These are phyloP conservation scores for Trichoplusia ni DNA, from an alignment of 1,140 invertebrate genomes.

Conservation along the genomic window DNA sequence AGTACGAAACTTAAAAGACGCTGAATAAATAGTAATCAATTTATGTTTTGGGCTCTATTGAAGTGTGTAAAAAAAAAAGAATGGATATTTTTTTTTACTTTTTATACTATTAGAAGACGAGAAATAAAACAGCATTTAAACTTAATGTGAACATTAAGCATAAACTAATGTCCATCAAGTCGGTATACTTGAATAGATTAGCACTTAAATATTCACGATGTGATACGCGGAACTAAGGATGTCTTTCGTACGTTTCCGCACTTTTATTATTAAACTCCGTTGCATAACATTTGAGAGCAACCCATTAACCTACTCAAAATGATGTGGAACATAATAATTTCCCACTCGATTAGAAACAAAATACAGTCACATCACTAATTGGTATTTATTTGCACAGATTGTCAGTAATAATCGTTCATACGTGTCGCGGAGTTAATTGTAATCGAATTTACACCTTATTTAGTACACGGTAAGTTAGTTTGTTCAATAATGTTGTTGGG, in stretches of 20 bases:
- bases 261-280: slow-evolving; percentile 9
- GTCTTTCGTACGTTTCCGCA: slow-evolving; percentile 8
- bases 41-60: no score
- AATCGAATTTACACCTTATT: slow-evolving; percentile 2
- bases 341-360: not conserved
- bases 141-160: no score
- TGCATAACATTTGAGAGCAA: slow-evolving; percentile 12
- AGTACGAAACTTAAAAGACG: no score
- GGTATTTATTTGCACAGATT: slow-evolving; percentile 24
- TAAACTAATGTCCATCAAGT: no score
- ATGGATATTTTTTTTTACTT: no score
- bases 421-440: not conserved
- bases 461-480: not conserved
- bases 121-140: no score
- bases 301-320: not conserved
- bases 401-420: not conserved
- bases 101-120: no score
- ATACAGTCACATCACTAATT: slow-evolving; percentile 1
- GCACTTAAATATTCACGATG: slow-evolving; percentile 2
- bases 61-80: no score
- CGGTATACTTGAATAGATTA: not conserved
- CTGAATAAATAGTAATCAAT: no score
- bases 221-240: not conserved
- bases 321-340: slow-evolving; percentile 1
- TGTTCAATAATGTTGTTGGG: not conserved